Conservation (phyloP, 2,797 vertebrate genomes). For the Peromyscus aztecus region DNA sequence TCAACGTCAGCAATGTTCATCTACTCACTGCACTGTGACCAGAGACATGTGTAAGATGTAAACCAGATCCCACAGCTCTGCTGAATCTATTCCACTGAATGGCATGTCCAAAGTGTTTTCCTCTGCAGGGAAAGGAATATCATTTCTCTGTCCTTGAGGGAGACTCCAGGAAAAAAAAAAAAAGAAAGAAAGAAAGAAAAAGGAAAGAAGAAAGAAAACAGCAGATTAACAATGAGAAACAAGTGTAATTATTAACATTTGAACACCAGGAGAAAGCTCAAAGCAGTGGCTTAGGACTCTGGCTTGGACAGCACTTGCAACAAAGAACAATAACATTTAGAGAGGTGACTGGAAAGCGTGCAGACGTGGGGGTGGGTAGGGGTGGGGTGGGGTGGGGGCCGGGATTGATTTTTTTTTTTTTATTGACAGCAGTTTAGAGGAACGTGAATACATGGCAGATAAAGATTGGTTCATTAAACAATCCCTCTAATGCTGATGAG, state of each 20-base stretch:
- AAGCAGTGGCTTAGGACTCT: neutral
- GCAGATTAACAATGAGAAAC: neutral
- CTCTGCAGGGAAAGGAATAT: neutral
- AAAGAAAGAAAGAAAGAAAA: too few relatives aligned
- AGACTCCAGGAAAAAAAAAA: neutral
- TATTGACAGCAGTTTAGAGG: neutral
- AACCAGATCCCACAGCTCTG: neutral
- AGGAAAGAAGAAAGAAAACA: neutral
- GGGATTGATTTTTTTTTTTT: neutral
- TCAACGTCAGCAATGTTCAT: neutral
- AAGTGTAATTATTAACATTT: neutral
- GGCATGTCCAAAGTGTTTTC: neutral
- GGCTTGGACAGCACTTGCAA: neutral
- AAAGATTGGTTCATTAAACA: neutral
- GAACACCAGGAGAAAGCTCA: neutral
- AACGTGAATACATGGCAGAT: neutral
- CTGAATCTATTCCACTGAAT: neutral
- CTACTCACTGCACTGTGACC: neutral
- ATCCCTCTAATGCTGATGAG: neutral
- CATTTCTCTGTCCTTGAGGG: neutral
- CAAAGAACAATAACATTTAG: neutral
- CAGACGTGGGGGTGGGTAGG: too few relatives aligned
- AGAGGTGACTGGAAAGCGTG: neutral
- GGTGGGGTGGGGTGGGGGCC: too few relatives aligned
- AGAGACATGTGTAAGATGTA: neutral